These are phyloP conservation scores for Ceratitis capitata DNA, from an alignment of 1,140 invertebrate genomes.

Conservation along the genomic window DNA sequence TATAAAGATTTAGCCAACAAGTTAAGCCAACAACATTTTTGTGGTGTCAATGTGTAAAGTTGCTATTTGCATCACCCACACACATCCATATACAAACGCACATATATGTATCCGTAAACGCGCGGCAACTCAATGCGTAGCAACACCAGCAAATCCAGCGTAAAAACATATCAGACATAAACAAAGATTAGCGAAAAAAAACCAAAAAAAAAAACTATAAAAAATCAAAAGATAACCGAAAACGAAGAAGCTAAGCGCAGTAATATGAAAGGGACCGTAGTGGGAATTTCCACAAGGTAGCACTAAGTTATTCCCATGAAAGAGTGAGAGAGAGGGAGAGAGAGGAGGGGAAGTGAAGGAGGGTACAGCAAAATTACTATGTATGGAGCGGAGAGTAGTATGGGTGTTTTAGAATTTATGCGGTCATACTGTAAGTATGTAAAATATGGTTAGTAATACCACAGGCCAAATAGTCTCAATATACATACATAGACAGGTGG, in stretches of 20 bases:
- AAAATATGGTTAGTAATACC: conserved; percentile 19
- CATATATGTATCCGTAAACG: too few species aligned
- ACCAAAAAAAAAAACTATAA: background rate
- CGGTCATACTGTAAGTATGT: background rate
- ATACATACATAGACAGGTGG: background rate
- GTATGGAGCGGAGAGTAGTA: background rate
- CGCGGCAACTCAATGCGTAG: background rate
- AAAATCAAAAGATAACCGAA: background rate
- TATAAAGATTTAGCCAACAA: background rate
- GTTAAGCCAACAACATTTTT: background rate
- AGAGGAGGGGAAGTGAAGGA: background rate
- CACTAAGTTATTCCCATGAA: conserved; percentile 1
- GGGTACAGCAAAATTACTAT: too few species aligned
- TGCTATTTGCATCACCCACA: background rate
- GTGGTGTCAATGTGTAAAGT: conserved; percentile 2
- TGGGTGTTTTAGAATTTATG: conserved; percentile 23
- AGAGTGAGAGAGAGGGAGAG: background rate
- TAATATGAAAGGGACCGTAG: background rate
- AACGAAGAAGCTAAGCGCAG: too few species aligned
- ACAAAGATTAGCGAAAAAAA: background rate
- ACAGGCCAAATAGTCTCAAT: background rate
- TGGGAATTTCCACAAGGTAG: background rate
- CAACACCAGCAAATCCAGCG: background rate
- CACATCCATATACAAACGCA: background rate
- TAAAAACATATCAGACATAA: background rate